A percentile compares a stretch with the other conserved stretches of the same genome.
Evolutionary conservation across 2,113 vertebrate genomes (phyloP).

Genomic region (Sphaerodactylus townsendi): DNA sequence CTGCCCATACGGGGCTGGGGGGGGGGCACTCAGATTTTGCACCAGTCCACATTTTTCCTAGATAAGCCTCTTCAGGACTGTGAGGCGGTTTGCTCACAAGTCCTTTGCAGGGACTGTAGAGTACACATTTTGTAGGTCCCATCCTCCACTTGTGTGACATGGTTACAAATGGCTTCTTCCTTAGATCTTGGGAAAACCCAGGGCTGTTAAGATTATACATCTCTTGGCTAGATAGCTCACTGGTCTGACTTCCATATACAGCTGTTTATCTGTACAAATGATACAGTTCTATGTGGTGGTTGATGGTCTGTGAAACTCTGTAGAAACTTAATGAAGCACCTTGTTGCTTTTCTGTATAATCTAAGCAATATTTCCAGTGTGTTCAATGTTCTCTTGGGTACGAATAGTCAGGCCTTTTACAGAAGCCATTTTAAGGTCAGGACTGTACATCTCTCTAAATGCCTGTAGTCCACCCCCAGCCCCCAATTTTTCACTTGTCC

Average conservation of each 20-base stretch:
- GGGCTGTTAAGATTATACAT: not conserved
- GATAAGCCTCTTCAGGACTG: too few relatives aligned
- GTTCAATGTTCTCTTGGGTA: not conserved
- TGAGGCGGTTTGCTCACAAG: not conserved
- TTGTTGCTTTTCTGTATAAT: not conserved
- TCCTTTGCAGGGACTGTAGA: not conserved
- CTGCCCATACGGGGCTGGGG: too few relatives aligned
- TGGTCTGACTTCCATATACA: not conserved
- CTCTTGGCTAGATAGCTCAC: not conserved
- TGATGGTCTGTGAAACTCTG: not conserved
- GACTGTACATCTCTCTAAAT: not conserved
- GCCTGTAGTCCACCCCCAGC: not conserved
- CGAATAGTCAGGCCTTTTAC: not conserved
- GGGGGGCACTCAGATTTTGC: too few relatives aligned
- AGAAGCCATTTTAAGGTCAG: not conserved
- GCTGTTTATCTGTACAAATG: not conserved
- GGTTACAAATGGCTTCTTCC: not conserved
- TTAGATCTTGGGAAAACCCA: not conserved
- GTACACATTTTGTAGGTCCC: not conserved
- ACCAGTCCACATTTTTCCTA: too few relatives aligned
- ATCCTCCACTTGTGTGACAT: not conserved
- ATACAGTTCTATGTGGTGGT: not conserved
- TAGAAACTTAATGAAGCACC: not conserved
- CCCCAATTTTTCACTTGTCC: not conserved
- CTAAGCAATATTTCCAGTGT: too few relatives aligned